Evolutionary conservation across 2,888 invertebrate species (phyloP), one percentile per base, ranked within the genome.

Genomic region (Nysson spinosus): DNA sequence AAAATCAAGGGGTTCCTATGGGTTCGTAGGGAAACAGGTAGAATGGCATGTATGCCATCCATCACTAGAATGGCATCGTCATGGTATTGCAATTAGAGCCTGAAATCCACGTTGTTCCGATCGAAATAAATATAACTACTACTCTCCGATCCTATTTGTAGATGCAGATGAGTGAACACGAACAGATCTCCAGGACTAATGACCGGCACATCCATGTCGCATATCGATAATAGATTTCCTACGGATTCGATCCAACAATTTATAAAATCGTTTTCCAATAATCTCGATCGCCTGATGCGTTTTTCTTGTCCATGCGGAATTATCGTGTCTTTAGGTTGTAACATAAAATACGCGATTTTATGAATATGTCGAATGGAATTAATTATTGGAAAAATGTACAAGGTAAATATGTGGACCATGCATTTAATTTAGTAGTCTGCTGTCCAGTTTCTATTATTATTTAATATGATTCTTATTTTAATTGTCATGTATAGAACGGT

Each of bases 1-100:
- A 57, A 68, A 68, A 69, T 68, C 69, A 60, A 47, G 24, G 40
- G 19, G 43, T 67, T 49, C 30, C 47, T 43, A 26, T 19, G 9
- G 3, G 37, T 19, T 19, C 11, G 12, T 19, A 24, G 1, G 3
- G 24, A 19, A 16, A 32, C 39, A n/a, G n/a, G 9, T 28, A 20
- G 40, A 40, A 39, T 24, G 35, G 30, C 30, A 17, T 2, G 24
- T 43, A 14, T n/a, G n/a, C 51, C 55, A 69, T 69, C 61, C 44
- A 62, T 69, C 67, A 57, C 20, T 17, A 35, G 11, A 40, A 9
- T 26, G 22, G 20, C 40, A 28, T 32, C 34, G 46, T 20, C 54
- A 26, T 11, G 14, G 40, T 17, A 42, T 39, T 24, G 56, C 44
- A 67, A 69, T 69, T 69, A 67, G 54, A 30, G 28, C 9, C 39